Conservation (phyloP, 2,888 invertebrate genomes). For the Emmelina monodactyla region DNA sequence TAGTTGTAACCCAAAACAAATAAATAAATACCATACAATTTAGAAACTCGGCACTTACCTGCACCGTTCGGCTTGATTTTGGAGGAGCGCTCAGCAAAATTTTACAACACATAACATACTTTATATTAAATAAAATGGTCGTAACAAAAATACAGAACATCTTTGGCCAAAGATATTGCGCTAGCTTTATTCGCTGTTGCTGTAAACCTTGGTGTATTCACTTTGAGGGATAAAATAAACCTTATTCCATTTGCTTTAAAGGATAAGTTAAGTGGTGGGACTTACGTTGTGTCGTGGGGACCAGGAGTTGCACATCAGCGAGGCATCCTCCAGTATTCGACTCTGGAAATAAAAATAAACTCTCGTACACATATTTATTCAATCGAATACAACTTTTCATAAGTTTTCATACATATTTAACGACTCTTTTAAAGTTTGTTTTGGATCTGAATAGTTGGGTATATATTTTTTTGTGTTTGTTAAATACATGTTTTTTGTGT, state of each 20-base stretch:
- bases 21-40: too few species aligned
- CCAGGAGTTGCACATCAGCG: slow-evolving; percentile 92
- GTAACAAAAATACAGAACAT: too few species aligned
- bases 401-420: background rate
- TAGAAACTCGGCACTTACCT: too few species aligned
- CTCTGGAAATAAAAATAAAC: slow-evolving; percentile 73
- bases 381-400: background rate
- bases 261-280: slow-evolving; percentile 23
- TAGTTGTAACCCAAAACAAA: too few species aligned
- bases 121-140: too few species aligned
- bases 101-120: too few species aligned
- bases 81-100: too few species aligned
- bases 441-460: background rate
- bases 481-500: too few species aligned
- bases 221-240: too few species aligned
- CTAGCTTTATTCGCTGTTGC: slow-evolving; percentile 31
- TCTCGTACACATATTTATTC: slow-evolving; percentile 14
- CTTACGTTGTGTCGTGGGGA: slow-evolving; percentile 90
- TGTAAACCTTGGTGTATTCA: slow-evolving; percentile 4
- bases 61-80: too few species aligned
- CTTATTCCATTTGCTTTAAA: background rate
- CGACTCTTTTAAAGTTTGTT: background rate
- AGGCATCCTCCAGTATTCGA: slow-evolving; percentile 89
- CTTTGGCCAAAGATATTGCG: slow-evolving; percentile 52
- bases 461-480: too few species aligned